Evolutionary conservation across 2,113 vertebrate species (phyloP).

Genomic region (Arvicanthis niloticus): DNA sequence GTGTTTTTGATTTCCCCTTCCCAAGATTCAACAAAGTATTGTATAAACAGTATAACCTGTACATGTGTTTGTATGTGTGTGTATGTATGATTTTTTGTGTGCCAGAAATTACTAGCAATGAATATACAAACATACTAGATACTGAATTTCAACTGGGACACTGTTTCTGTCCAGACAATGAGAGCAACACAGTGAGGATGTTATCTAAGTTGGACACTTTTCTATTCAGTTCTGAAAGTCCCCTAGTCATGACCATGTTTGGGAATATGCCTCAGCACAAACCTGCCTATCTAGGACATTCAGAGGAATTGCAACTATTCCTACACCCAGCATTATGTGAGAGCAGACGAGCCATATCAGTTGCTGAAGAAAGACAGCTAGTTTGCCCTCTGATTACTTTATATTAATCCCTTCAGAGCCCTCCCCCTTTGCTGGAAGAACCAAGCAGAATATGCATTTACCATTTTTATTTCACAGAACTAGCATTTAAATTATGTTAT

Average conservation of each 20-base stretch:
- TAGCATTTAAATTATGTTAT: slow-evolving; percentile 64
- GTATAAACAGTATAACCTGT: not conserved
- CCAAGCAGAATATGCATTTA: not conserved
- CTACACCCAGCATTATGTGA: not conserved
- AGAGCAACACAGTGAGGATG: not conserved
- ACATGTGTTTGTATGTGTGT: not conserved
- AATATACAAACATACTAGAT: not conserved
- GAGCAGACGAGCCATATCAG: not conserved
- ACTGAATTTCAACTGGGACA: not conserved
- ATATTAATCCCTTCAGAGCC: not conserved
- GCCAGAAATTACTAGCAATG: not conserved
- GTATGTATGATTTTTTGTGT: not conserved
- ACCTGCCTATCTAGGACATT: not conserved
- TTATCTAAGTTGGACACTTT: not conserved
- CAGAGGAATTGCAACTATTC: not conserved
- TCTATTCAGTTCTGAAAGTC: not conserved
- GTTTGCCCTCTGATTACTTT: not conserved
- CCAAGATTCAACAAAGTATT: not conserved
- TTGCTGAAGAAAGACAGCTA: not conserved
- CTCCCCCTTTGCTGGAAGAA: not conserved
- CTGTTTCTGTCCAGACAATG: not conserved
- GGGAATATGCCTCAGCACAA: not conserved
- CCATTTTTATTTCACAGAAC: slow-evolving; percentile 48
- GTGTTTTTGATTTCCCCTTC: not conserved
- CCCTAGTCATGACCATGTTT: not conserved